Evolutionary conservation across 2,888 invertebrate species (phyloP).

Genomic region (Ferdinandea cuprea): DNA sequence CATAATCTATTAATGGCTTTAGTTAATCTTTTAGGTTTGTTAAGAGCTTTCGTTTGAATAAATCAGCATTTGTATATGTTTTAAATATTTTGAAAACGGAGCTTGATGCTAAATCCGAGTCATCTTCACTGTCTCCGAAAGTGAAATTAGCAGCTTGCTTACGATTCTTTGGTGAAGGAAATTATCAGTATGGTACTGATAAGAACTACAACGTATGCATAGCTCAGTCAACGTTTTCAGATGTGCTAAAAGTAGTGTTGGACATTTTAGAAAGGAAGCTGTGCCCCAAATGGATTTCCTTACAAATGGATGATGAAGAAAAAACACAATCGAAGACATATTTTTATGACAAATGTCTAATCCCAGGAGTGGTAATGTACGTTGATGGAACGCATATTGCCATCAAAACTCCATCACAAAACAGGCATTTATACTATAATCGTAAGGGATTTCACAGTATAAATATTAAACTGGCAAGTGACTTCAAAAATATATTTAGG

Average conservation of each 20-base stretch:
- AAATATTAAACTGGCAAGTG: not conserved
- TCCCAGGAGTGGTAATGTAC: not conserved
- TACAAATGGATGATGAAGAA: slow-evolving; percentile 1
- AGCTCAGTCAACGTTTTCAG: slow-evolving; percentile 2
- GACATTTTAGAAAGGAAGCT: slow-evolving; percentile 5
- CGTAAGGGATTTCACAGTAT: not conserved
- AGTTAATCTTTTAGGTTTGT: too few species aligned
- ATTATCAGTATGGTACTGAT: not conserved
- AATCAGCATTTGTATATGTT: too few species aligned
- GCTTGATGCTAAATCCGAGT: too few species aligned
- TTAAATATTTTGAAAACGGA: too few species aligned
- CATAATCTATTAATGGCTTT: too few species aligned
- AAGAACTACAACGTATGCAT: not conserved
- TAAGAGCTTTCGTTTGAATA: too few species aligned
- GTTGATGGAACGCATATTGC: too few species aligned
- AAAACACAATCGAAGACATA: not conserved
- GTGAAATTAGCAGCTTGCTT: not conserved
- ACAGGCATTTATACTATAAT: too few species aligned
- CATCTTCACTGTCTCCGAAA: too few species aligned
- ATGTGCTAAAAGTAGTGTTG: not conserved
- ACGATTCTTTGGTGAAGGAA: not conserved
- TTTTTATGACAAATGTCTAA: not conserved
- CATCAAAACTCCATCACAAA: too few species aligned
- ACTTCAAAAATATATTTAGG: too few species aligned
- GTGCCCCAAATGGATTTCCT: not conserved